Percentiles rank a stretch among this genome's conserved stretches.
phyloP scores from a whole-genome alignment of 2,113 vertebrate species.

The Misgurnus mizolepis region DNA sequence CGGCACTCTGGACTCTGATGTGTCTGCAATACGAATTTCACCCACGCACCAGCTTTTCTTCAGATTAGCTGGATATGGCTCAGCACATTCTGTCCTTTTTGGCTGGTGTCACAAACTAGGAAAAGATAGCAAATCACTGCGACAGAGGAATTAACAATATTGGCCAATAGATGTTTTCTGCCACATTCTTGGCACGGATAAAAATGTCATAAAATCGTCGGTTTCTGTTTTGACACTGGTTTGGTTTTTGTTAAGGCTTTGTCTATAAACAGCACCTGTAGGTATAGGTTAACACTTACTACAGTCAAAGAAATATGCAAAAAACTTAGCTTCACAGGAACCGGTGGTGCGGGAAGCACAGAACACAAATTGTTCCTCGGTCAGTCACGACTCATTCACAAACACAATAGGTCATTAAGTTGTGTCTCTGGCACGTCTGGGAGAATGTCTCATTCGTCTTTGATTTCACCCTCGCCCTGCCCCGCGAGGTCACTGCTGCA shows the following conservation, averaged over 20 bases:
- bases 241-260: background rate
- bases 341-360: background rate
- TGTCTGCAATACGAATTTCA: conserved; percentile 27
- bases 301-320: background rate
- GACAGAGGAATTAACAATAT: background rate
- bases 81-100: conserved; percentile 27
- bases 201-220: background rate
- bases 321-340: background rate
- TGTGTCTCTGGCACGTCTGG: conserved; percentile 32
- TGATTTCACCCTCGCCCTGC: conserved; percentile 9
- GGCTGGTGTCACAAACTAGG: background rate
- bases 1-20: background rate
- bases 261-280: background rate
- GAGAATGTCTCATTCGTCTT: conserved; percentile 34
- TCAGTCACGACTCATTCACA: background rate
- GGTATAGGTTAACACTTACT: background rate
- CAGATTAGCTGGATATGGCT: conserved; percentile 24
- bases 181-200: background rate
- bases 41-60: conserved; percentile 27
- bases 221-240: background rate
- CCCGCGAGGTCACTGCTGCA: conserved; percentile 12
- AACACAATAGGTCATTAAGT: conserved; percentile 48
- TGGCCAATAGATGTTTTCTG: background rate
- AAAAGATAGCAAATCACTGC: background rate
- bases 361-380: conserved; percentile 19